Evolutionary conservation across 2,888 invertebrate genomes (phyloP), one percentile per base, ranked within the genome.

Genomic region (Agriopis aurantiaria): DNA sequence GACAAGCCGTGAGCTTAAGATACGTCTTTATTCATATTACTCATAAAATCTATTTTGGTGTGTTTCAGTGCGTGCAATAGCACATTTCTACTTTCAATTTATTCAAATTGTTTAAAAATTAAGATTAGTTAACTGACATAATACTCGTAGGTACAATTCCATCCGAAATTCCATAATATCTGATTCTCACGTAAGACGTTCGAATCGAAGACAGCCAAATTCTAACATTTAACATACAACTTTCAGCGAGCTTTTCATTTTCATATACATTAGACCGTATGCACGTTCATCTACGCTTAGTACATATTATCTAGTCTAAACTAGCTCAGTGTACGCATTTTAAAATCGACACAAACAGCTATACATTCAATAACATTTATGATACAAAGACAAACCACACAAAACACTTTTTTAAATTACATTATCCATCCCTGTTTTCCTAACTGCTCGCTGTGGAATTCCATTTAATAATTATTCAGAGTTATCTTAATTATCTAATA

Each of bases 341-440:
- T 46, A 77, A 82, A 77, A 82, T 81, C 84, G 85, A 88, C 87
- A 91, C 89, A 83, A 90, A 90, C 89, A 88, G 85, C 90, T 91
- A 91, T 89, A 89, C 90, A 91, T 88, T 88, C 91, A 92, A 88
- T 89, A 93, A 93, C 92, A 92, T 93, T 93, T 93, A 93, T 85
- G 86, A 82, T 85, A 91, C 93, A 87, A 89, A 91, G 91, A 90
- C 90, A 81, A 91, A 89, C 87, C 92, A 91, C 92, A 91, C 90
- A 90, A 90, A 92, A 91, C 91, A 88, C 84, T 88, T 87, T 87
- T 85, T 84, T 89, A 87, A 86, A 85, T 87, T 86, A 88, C 85
- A 90, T 85, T 91, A 89, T 89, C 89, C 93, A 91, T 93, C 94
- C 94, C 94, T 94, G 94, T 94, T 94, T 94, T 90, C 94, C 92